Conservation (phyloP, 2,797 vertebrate genomes). For the Periophthalmus magnuspinnatus region DNA sequence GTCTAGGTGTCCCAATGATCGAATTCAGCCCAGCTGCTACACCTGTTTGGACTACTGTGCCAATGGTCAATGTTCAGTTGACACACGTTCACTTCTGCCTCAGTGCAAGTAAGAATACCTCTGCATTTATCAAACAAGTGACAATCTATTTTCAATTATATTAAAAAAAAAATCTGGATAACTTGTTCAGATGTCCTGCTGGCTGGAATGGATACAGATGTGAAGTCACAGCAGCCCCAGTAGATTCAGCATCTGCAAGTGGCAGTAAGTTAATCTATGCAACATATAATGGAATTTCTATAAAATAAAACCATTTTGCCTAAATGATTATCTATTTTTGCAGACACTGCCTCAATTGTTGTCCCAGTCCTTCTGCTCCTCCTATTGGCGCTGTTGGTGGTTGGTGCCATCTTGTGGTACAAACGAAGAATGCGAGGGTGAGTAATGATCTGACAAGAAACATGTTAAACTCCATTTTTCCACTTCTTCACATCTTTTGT, state of each 20-base stretch:
- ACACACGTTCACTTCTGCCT: conserved; percentile 82
- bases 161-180: background rate
- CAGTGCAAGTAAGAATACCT: conserved; percentile 88
- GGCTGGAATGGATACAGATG: conserved; percentile 83
- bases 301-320: conserved; percentile 2
- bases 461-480: conserved; percentile 45
- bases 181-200: conserved; percentile 77
- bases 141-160: conserved; percentile 2
- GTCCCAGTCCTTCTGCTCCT: conserved; percentile 85
- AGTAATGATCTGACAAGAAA: conserved; percentile 50
- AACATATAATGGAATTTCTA: background rate
- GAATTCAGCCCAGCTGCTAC: conserved; percentile 84
- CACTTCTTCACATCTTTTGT: conserved; percentile 41
- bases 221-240: conserved; percentile 65
- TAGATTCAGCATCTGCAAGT: conserved; percentile 69
- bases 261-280: conserved; percentile 74
- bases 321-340: background rate
- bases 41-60: conserved; percentile 86
- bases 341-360: conserved; percentile 84
- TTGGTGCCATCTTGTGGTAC: conserved; percentile 89
- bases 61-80: conserved; percentile 85
- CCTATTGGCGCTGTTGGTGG: conserved; percentile 82
- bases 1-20: conserved; percentile 84
- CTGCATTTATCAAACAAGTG: background rate
- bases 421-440: conserved; percentile 92